phyloP scores from a whole-genome alignment of 1,140 invertebrate species.

The Pseudomyrmex dendroicus region DNA sequence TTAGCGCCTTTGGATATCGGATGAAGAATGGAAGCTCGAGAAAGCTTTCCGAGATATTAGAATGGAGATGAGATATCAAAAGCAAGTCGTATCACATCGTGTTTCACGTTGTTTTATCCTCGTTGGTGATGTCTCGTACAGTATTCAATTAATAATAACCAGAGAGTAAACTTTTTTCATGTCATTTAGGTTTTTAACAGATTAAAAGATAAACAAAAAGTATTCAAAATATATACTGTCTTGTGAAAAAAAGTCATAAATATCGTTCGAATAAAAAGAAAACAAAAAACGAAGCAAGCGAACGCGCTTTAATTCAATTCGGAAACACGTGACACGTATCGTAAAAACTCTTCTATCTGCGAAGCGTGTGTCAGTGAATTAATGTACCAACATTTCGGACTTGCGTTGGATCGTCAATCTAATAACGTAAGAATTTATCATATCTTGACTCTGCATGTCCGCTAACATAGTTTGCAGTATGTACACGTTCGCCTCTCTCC shows the following conservation, averaged over 20 bases:
- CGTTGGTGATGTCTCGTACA: no score
- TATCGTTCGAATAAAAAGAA: neutral
- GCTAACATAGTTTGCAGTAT: conserved; percentile 50
- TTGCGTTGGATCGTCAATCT: conserved; percentile 44
- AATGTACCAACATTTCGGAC: conserved; percentile 12
- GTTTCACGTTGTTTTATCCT: neutral
- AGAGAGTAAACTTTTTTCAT: no score
- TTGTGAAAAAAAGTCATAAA: neutral
- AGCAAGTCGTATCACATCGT: neutral
- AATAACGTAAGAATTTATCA: conserved; percentile 60
- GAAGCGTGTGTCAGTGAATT: neutral
- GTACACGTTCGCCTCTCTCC: conserved; percentile 60
- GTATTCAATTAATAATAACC: neutral
- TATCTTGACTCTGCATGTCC: conserved; percentile 54
- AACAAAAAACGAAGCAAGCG: neutral
- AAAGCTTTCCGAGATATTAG: neutral
- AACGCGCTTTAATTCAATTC: neutral
- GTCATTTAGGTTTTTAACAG: no score
- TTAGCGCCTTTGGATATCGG: conserved; percentile 32
- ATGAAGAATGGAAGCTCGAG: conserved; percentile 30
- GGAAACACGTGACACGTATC: neutral
- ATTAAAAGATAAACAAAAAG: no score
- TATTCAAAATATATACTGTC: neutral
- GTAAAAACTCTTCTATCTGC: neutral
- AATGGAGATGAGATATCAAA: neutral